phyloP scores from a whole-genome alignment of 2,113 vertebrate genomes.

The Toxotes chatareus region DNA sequence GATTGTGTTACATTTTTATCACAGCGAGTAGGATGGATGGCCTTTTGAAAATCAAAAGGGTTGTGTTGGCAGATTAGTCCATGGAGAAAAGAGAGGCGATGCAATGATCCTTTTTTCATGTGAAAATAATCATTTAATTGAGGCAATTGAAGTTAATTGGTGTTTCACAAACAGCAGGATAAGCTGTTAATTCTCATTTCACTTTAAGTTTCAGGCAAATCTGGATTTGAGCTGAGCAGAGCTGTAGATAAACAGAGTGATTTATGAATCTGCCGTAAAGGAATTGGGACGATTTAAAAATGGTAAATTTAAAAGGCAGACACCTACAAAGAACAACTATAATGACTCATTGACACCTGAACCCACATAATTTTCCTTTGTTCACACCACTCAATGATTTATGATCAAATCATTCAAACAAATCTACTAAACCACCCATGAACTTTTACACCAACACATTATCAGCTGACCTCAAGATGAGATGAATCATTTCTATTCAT shows the following conservation, averaged over 20 bases:
- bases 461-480: constrained; percentile 17
- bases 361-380: background rate
- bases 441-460: background rate
- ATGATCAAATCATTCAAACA: constrained; percentile 3
- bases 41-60: background rate
- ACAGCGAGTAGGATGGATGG: background rate
- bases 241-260: background rate
- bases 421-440: constrained; percentile 10
- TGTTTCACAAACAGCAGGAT: background rate
- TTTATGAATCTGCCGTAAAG: background rate
- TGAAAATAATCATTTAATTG: background rate
- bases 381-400: background rate
- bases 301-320: background rate
- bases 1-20: background rate
- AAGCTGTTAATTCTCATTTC: no score
- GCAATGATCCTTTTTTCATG: background rate
- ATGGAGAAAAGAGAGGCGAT: background rate
- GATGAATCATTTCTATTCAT: constrained; percentile 31
- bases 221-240: background rate
- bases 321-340: background rate
- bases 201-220: background rate
- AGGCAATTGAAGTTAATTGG: background rate
- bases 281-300: background rate
- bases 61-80: background rate
- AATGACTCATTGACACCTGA: constrained; percentile 20